A percentile compares a stretch with the other conserved stretches of the same genome.
Conservation (phyloP, 2,888 invertebrate genomes). For the Drosophila putrida region DNA sequence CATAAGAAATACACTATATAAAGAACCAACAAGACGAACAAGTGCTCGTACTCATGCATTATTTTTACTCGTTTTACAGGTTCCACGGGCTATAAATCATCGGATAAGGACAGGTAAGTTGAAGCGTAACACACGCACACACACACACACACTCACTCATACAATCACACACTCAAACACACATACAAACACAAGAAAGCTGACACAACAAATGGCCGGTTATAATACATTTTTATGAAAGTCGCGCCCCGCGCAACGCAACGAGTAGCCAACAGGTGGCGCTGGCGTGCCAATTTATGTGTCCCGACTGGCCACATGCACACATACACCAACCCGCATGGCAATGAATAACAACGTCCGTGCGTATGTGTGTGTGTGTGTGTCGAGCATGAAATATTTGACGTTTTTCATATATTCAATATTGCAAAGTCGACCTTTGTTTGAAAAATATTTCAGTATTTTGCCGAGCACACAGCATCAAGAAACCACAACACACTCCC, state of each 20-base stretch:
- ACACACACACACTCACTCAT: constrained; percentile 24
- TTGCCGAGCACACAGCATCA: constrained; percentile 30
- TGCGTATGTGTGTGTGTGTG: constrained; percentile 23
- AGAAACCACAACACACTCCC: constrained; percentile 6
- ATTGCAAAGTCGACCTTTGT: constrained; percentile 65
- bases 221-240: constrained; percentile 68
- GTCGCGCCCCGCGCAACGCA: constrained; percentile 15
- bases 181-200: constrained; percentile 25
- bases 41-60: constrained; percentile 43
- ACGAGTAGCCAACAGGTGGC: constrained; percentile 73
- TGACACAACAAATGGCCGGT: constrained; percentile 60
- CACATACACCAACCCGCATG: constrained; percentile 18
- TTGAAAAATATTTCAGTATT: constrained; percentile 50
- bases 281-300: constrained; percentile 74
- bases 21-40: constrained; percentile 25
- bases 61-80: constrained; percentile 86
- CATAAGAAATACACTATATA: constrained; percentile 18
- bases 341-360: constrained; percentile 64
- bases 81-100: constrained; percentile 93
- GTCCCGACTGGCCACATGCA: constrained; percentile 64
- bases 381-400: constrained; percentile 59
- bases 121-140: constrained; percentile 57
- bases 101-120: constrained; percentile 93
- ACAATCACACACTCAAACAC: constrained; percentile 21
- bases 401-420: constrained; percentile 77